Percentiles rank a stretch among this genome's conserved stretches.
phyloP scores from a whole-genome alignment of 2,113 vertebrate genomes.

The Puffinus mauretanicus region DNA sequence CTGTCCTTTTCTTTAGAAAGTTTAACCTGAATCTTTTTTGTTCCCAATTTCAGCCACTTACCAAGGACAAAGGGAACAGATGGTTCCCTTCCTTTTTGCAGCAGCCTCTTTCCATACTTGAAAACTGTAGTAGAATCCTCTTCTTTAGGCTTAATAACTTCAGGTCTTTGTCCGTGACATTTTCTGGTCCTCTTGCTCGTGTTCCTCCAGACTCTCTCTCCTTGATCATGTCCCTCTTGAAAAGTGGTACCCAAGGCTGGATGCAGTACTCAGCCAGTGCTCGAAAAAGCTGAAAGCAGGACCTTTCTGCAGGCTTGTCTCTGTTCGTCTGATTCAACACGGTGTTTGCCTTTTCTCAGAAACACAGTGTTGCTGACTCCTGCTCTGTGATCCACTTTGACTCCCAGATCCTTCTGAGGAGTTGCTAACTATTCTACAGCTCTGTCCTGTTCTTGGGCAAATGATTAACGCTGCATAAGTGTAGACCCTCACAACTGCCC shows the following conservation, averaged over 20 bases:
- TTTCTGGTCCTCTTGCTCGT: background rate
- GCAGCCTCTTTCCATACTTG: background rate
- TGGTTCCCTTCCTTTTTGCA: background rate
- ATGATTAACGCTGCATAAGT: fast-evolving
- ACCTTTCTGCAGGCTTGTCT: background rate
- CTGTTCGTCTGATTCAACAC: fast-evolving
- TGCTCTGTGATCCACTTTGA: background rate
- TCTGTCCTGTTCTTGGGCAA: background rate
- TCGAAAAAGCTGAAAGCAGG: background rate
- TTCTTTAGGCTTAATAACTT: background rate
- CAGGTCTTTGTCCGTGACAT: background rate
- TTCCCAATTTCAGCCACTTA: background rate
- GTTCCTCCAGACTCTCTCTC: background rate
- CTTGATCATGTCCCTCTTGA: background rate
- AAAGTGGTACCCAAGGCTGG: background rate
- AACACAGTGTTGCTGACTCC: fast-evolving
- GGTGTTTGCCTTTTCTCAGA: background rate
- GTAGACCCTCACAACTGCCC: background rate
- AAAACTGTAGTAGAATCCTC: background rate
- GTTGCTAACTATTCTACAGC: background rate
- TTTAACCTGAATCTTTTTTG: background rate
- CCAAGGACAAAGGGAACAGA: background rate
- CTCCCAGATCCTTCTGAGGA: background rate
- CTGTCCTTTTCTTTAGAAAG: background rate
- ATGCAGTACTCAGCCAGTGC: background rate